phyloP scores from a whole-genome alignment of 2,113 vertebrate genomes.

The Neoarius graeffei region DNA sequence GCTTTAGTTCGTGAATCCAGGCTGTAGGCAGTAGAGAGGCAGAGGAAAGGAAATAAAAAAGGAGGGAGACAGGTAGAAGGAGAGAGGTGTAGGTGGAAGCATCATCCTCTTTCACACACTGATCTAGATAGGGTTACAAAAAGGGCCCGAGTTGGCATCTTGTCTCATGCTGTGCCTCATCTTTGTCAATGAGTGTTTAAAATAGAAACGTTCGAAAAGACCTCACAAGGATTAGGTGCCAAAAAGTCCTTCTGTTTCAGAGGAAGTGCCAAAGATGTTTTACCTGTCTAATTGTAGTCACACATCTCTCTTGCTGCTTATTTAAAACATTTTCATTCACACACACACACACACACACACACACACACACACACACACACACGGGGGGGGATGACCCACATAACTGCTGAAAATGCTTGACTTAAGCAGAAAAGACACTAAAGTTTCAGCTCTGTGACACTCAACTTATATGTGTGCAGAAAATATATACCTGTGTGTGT shows the following conservation, averaged over 20 bases:
- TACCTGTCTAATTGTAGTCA: not conserved
- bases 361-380: not conserved
- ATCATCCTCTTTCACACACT: not conserved
- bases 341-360: not conserved
- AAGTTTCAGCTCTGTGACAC: not conserved
- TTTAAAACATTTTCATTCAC: conserved; percentile 2
- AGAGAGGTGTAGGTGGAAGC: not conserved
- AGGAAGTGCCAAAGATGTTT: not conserved
- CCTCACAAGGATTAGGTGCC: not conserved
- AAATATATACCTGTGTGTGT: not conserved
- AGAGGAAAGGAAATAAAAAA: not conserved
- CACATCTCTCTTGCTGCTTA: conserved; percentile 8
- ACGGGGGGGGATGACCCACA: conserved; percentile 21
- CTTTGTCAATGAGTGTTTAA: not conserved
- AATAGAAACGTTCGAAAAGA: conserved; percentile 13
- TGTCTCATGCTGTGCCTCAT: not conserved
- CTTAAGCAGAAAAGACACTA: conserved; percentile 16
- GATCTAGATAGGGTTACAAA: conserved; percentile 1
- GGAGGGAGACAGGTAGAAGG: not conserved
- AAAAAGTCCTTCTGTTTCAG: not conserved
- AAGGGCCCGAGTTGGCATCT: not conserved
- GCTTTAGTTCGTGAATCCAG: not conserved
- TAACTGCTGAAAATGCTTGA: conserved; percentile 20
- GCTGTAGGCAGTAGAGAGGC: not conserved
- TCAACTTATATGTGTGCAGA: not conserved